Evolutionary conservation across 1,140 invertebrate genomes (phyloP).

Genomic region (Reticulitermes speratus): DNA sequence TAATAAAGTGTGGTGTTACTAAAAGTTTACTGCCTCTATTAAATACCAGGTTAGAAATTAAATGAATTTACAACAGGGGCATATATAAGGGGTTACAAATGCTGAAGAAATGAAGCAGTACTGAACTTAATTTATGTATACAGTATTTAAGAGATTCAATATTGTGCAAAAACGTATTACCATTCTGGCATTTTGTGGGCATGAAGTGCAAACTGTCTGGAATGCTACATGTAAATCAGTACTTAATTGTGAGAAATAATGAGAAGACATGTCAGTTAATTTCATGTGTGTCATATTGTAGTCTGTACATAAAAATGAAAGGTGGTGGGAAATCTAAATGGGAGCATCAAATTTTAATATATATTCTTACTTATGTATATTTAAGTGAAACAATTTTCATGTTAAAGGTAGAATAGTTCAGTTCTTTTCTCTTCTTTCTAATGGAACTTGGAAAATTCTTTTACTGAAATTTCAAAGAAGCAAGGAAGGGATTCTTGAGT

Average conservation of each 20-base stretch:
- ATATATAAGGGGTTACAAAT: too few species aligned
- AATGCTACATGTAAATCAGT: too few species aligned
- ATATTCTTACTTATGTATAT: neutral
- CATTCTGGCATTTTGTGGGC: too few species aligned
- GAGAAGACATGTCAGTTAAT: neutral
- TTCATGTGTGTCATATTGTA: neutral
- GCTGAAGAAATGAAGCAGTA: too few species aligned
- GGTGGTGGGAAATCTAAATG: neutral
- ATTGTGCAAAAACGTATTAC: too few species aligned
- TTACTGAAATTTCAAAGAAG: neutral
- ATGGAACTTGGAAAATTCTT: neutral
- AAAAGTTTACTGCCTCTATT: neutral
- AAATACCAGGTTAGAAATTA: neutral
- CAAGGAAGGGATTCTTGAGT: neutral
- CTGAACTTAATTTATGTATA: too few species aligned
- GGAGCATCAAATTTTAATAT: neutral
- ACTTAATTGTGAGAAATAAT: neutral
- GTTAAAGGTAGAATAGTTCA: neutral
- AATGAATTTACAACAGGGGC: too few species aligned
- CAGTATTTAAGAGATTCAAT: too few species aligned
- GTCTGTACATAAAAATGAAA: neutral
- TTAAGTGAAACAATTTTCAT: neutral
- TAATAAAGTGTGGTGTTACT: neutral
- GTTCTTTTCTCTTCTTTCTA: neutral
- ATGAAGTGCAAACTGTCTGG: too few species aligned